These are phyloP conservation scores for Suillia variegata DNA, from an alignment of 2,888 invertebrate genomes.

Conservation along the genomic window DNA sequence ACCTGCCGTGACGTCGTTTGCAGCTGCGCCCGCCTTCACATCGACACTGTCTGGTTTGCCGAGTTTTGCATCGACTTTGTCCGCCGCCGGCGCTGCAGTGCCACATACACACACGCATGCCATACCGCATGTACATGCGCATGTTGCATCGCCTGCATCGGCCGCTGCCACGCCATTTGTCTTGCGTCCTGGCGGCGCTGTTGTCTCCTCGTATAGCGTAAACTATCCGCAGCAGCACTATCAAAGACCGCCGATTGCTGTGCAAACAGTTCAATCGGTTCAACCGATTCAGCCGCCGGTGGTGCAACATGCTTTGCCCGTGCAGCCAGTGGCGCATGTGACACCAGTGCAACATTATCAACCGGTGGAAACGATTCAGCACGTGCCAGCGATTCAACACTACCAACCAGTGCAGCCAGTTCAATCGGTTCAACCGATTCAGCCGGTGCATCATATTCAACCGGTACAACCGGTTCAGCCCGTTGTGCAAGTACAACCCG, in stretches of 20 bases:
- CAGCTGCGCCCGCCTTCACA: neutral
- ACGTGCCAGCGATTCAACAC: constrained; percentile 7
- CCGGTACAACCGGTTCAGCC: constrained; percentile 8
- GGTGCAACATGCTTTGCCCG: constrained; percentile 28
- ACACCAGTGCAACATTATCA: constrained; percentile 23
- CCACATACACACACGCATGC: constrained; percentile 8
- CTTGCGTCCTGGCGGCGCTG: constrained; percentile 54
- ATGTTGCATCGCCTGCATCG: constrained; percentile 39
- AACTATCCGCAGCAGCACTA: constrained; percentile 54
- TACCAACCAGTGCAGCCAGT: constrained; percentile 15
- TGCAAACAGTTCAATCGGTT: constrained; percentile 15
- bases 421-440: neutral
- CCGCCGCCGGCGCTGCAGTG: constrained; percentile 10
- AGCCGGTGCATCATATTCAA: constrained; percentile 8
- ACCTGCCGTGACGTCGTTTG: neutral
- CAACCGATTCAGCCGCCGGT: constrained; percentile 7
- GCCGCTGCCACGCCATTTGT: constrained; percentile 44
- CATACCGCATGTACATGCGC: constrained; percentile 20
- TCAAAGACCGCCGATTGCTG: constrained; percentile 38
- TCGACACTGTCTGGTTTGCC: neutral
- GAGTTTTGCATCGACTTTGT: too few relatives aligned
- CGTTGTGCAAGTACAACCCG: constrained; percentile 23
- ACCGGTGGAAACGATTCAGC: constrained; percentile 18
- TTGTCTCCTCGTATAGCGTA: constrained; percentile 54
- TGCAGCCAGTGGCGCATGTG: constrained; percentile 25